Evolutionary conservation across 2,797 vertebrate species (phyloP).

Genomic region (Aphelocoma californica): DNA sequence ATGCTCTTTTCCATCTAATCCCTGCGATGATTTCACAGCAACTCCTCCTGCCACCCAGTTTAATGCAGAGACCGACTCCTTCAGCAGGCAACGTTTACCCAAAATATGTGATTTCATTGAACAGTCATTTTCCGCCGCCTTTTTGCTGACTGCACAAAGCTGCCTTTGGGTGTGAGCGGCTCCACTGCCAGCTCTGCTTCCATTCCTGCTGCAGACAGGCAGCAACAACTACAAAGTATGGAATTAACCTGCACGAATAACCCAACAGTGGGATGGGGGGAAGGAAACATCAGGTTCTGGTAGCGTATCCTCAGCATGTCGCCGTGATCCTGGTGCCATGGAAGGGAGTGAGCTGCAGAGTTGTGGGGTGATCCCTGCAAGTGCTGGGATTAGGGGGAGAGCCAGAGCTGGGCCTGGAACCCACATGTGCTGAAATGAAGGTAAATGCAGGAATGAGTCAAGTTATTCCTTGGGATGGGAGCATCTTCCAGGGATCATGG

Average conservation of each 20-base stretch:
- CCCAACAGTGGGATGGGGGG: neutral
- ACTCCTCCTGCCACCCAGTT: neutral
- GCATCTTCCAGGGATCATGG: accelerated
- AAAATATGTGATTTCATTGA: constrained; percentile 7
- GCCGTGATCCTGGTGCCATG: accelerated
- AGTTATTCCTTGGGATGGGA: accelerated
- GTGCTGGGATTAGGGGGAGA: neutral
- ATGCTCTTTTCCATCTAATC: neutral
- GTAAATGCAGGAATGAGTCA: neutral
- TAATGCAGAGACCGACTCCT: neutral
- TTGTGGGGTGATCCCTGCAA: accelerated
- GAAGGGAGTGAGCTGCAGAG: neutral
- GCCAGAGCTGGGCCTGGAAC: neutral
- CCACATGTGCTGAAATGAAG: neutral
- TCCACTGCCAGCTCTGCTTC: constrained; percentile 2
- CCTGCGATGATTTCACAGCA: constrained; percentile 21
- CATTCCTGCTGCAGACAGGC: neutral
- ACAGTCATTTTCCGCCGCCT: constrained; percentile 9
- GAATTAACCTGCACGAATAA: neutral
- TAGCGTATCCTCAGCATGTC: accelerated
- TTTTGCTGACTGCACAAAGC: constrained; percentile 40
- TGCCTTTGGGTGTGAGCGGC: neutral
- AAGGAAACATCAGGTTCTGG: neutral
- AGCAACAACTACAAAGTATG: neutral
- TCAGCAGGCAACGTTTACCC: constrained; percentile 1